Conservation (phyloP, 2,797 vertebrate species). For the Benthosema pterotum region DNA sequence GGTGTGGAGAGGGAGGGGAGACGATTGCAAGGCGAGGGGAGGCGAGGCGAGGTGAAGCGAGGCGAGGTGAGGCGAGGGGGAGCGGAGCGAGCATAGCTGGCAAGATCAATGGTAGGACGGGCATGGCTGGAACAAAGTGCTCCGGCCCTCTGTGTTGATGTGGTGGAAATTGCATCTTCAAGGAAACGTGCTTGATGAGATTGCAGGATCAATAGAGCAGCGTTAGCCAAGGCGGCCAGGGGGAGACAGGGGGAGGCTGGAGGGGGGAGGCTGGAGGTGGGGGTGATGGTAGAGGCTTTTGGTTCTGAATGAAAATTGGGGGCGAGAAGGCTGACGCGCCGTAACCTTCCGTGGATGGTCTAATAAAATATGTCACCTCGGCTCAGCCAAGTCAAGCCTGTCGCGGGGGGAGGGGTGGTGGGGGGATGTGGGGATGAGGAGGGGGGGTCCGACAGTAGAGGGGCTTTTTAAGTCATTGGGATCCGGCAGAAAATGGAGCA, state of each 20-base stretch:
- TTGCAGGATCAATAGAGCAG: conserved; percentile 78
- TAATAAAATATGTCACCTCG: conserved; percentile 73
- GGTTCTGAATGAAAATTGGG: conserved; percentile 71
- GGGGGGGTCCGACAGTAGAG: conserved; percentile 21
- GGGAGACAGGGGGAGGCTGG: conserved; percentile 28
- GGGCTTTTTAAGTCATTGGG: conserved; percentile 46
- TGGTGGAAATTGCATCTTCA: conserved; percentile 83
- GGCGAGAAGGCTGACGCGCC: conserved; percentile 35
- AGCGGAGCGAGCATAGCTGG: conserved; percentile 30
- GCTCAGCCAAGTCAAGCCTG: conserved; percentile 30
- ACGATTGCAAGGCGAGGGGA: conserved; percentile 4
- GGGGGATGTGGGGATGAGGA: background rate
- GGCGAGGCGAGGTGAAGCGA: conserved; percentile 3
- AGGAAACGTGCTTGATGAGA: conserved; percentile 82
- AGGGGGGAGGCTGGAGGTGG: conserved; percentile 18
- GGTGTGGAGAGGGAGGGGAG: conserved; percentile 28
- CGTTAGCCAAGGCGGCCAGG: conserved; percentile 45
- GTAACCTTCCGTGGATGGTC: conserved; percentile 59
- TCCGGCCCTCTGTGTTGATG: conserved; percentile 67
- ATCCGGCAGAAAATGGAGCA: conserved; percentile 61
- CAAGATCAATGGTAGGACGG: conserved; percentile 74
- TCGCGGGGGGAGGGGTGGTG: background rate
- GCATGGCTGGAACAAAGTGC: conserved; percentile 74
- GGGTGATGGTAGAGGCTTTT: too few relatives aligned
- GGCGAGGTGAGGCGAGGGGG: conserved; percentile 8